These are phyloP conservation scores for Chironomus tepperi DNA, from an alignment of 1,140 invertebrate genomes.

Conservation along the genomic window DNA sequence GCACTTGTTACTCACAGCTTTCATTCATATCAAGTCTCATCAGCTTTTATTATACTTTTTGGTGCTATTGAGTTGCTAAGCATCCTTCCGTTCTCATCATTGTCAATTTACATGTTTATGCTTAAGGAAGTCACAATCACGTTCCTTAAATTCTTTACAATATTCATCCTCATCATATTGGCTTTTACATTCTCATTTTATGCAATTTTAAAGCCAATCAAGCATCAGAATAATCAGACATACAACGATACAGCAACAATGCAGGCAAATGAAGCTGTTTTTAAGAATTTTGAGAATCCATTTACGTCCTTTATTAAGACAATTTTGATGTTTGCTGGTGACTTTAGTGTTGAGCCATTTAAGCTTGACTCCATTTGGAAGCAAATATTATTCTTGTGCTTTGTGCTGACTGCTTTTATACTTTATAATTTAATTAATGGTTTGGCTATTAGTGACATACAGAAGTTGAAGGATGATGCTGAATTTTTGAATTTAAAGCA, in stretches of 20 bases:
- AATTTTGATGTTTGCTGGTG: slow-evolving; percentile 1
- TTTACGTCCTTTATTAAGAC: background rate
- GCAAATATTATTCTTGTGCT: background rate
- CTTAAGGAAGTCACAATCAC: background rate
- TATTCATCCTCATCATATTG: background rate
- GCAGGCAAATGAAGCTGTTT: background rate
- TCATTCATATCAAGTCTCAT: background rate
- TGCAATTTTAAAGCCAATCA: background rate
- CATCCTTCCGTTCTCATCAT: background rate
- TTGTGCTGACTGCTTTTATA: background rate
- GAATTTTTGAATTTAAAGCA: slow-evolving; percentile 10
- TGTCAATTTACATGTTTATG: slow-evolving; percentile 3
- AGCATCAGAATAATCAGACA: background rate
- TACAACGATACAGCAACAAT: background rate
- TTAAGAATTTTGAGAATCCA: slow-evolving; percentile 8
- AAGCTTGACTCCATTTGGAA: background rate
- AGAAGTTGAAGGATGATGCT: background rate
- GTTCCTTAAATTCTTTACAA: background rate
- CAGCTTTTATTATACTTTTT: slow-evolving; percentile 14
- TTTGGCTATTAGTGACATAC: background rate
- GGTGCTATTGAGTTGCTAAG: background rate
- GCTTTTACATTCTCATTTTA: background rate
- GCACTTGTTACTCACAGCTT: background rate
- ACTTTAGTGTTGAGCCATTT: background rate
- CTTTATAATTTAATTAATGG: slow-evolving; percentile 2